These are phyloP conservation scores for Dipus sagitta DNA, from an alignment of 2,797 vertebrate species.

Conservation along the genomic window DNA sequence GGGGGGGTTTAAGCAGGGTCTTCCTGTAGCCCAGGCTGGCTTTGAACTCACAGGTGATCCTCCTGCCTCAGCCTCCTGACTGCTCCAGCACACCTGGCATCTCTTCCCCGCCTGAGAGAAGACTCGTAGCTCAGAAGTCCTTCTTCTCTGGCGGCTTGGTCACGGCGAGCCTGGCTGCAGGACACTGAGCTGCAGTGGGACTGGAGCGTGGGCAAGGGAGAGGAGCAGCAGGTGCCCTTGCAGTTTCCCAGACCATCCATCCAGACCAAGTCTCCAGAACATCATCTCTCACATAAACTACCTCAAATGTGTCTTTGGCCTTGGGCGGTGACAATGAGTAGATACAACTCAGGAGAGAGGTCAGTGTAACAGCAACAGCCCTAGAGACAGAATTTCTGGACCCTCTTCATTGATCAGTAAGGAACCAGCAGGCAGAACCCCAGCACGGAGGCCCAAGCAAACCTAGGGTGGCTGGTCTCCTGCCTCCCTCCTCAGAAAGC, in stretches of 20 bases:
- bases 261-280: background rate
- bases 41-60: too few species aligned
- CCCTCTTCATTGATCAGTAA: background rate
- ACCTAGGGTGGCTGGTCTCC: fast-evolving
- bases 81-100: too few species aligned
- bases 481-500: background rate
- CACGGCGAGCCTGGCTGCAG: background rate
- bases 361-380: too few species aligned
- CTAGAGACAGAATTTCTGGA: background rate
- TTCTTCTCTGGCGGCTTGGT: background rate
- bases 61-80: too few species aligned
- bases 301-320: background rate
- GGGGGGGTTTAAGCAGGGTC: too few species aligned
- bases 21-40: too few species aligned
- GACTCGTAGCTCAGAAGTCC: background rate
- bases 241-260: background rate
- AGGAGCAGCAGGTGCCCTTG: fast-evolving
- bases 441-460: background rate
- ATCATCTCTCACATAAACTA: background rate
- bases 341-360: background rate
- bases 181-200: background rate
- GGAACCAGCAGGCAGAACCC: background rate
- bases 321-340: background rate
- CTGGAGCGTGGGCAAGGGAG: background rate
- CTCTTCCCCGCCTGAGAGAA: background rate